Evolutionary conservation across 2,888 invertebrate genomes (phyloP), one percentile per base, ranked within the genome.

Genomic region (Flabesymbios commensalis): DNA sequence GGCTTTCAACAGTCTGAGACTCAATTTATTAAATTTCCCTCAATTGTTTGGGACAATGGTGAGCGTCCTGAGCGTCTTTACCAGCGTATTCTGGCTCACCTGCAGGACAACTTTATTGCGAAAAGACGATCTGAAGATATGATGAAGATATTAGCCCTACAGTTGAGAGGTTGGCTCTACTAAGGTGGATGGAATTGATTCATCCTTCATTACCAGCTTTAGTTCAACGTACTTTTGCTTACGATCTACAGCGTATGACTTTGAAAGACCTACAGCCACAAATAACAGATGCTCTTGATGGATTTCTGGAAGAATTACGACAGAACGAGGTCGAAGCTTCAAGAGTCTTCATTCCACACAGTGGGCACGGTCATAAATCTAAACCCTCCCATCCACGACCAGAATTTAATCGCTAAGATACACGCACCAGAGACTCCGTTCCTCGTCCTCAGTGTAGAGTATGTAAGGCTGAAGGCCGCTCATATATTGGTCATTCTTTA

Each of bases 81-180:
- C n/a, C n/a, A n/a, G n/a, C n/a, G n/a, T n/a, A n/a, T n/a, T n/a
- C n/a, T n/a, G n/a, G n/a, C n/a, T n/a, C n/a, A n/a, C n/a, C n/a
- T n/a, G n/a, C n/a, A n/a, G n/a, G n/a, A 7, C 10, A 45, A 45
- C 22, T 45, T 7, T 17, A 19, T 17, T 22, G 19, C 19, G 45
- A 45, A 7, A 22, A 22, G 7, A 19, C 14, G 19, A 45, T 7
- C 14, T 17, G 10, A 7, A 19, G 7, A 19, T 7, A 17, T 7
- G 45, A 45, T 45, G 45, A 45, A 19, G 45, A 45, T 19, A 45
- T 45, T 7, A 45, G 45, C 45, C 45, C 45, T 17, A 45, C 45
- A 45, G 45, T 45, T 17, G 45, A 45, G 22, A 14, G 45, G 7
- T 22, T 45, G 14, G 39, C 39, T 14, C 10, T 36, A 10, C n/a